phyloP scores from a whole-genome alignment of 2,888 invertebrate genomes.

The Erebia palarica region DNA sequence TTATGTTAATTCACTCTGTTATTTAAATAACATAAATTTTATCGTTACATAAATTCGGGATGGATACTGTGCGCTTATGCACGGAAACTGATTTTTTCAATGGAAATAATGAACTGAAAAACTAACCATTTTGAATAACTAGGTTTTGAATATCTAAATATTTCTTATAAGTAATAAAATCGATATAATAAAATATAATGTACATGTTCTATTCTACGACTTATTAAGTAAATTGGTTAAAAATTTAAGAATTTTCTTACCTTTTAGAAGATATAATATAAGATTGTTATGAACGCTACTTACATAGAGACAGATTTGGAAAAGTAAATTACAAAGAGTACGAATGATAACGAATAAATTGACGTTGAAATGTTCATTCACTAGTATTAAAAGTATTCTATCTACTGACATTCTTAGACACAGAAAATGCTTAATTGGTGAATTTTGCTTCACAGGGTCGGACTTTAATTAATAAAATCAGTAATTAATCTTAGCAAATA shows the following conservation, averaged over 20 bases:
- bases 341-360: no score
- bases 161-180: constrained; percentile 75
- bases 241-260: constrained; percentile 40
- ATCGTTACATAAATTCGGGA: constrained; percentile 12
- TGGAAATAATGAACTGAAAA: constrained; percentile 7
- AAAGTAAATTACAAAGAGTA: neutral
- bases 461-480: neutral
- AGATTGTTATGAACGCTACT: constrained; percentile 9
- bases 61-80: neutral
- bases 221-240: constrained; percentile 38
- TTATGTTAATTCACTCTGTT: constrained; percentile 37
- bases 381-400: no score
- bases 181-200: constrained; percentile 60
- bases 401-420: neutral
- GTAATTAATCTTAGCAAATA: neutral
- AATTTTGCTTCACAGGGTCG: neutral
- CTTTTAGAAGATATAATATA: constrained; percentile 23
- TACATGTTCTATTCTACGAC: constrained; percentile 82
- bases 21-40: constrained; percentile 20
- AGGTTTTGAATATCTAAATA: constrained; percentile 27
- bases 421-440: neutral
- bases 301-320: neutral
- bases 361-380: no score
- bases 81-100: constrained; percentile 5
- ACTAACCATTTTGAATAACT: neutral